These are phyloP conservation scores for Rhizomys pruinosus DNA, from an alignment of 2,113 vertebrate genomes.

Conservation along the genomic window DNA sequence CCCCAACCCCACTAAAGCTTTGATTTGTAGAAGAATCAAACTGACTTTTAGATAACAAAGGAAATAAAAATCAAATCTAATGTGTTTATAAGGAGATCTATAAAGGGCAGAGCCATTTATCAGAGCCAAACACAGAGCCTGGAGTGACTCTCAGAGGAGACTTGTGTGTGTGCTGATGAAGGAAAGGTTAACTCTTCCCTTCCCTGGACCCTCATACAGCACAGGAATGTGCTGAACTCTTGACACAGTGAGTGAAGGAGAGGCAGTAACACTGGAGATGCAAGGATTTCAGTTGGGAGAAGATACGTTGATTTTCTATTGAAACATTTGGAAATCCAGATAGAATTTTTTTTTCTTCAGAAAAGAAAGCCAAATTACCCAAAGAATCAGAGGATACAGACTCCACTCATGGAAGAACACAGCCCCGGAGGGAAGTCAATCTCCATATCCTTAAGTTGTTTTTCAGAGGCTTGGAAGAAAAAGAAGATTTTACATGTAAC, in stretches of 20 bases:
- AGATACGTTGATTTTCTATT: not conserved
- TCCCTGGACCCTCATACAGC: too few species aligned
- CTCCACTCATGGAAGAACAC: not conserved
- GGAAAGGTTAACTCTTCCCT: not conserved
- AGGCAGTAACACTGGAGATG: fast-evolving
- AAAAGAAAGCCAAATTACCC: not conserved
- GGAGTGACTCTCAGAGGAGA: too few species aligned
- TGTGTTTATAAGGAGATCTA: not conserved
- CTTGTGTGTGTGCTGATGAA: not conserved
- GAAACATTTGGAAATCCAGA: not conserved
- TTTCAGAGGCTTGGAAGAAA: not conserved
- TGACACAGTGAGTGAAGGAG: not conserved
- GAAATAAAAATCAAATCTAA: not conserved
- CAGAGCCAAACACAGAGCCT: not conserved
- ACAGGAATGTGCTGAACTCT: fast-evolving
- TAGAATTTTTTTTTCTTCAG: not conserved
- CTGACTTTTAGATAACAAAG: not conserved
- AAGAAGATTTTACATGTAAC: not conserved
- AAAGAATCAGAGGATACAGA: not conserved
- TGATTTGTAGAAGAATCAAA: not conserved
- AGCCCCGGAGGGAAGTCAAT: too few species aligned
- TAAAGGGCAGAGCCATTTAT: not conserved
- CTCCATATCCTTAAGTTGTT: not conserved
- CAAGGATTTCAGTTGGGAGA: not conserved
- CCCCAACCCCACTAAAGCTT: not conserved